A percentile compares a stretch with the other conserved stretches of the same genome.
phyloP scores from a whole-genome alignment of 2,888 invertebrate genomes.

The Tachina fera region DNA sequence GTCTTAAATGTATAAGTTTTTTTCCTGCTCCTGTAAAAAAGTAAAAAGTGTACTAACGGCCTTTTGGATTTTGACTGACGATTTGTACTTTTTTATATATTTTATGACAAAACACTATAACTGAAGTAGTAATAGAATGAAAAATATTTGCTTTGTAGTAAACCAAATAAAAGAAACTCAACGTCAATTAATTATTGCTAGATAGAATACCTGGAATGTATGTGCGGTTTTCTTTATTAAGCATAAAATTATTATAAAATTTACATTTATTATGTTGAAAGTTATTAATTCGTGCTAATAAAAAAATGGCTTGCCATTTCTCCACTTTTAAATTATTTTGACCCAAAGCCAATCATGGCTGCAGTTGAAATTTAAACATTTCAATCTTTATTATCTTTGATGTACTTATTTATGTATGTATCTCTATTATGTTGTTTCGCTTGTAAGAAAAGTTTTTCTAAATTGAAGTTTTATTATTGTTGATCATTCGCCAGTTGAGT shows the following conservation, averaged over 20 bases:
- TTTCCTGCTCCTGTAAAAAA: too few relatives aligned
- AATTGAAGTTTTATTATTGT: constrained; percentile 44
- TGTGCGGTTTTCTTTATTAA: constrained; percentile 3
- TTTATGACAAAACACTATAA: background rate
- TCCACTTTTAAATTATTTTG: constrained; percentile 57
- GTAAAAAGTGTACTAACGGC: too few relatives aligned
- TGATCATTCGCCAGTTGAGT: background rate
- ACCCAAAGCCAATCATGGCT: constrained; percentile 55
- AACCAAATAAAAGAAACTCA: background rate
- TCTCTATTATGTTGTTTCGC: background rate
- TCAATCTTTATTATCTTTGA: constrained; percentile 24
- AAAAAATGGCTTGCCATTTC: background rate
- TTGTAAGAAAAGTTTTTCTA: background rate
- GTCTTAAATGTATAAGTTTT: too few relatives aligned
- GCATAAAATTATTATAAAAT: constrained; percentile 20
- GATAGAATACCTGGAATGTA: constrained; percentile 26
- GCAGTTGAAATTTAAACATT: constrained; percentile 10
- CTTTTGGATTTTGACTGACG: too few relatives aligned
- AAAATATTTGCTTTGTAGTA: background rate
- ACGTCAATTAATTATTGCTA: constrained; percentile 23
- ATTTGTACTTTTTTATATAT: background rate
- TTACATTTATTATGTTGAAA: background rate
- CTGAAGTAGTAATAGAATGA: background rate
- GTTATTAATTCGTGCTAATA: background rate
- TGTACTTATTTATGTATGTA: background rate